Evolutionary conservation across 1,140 invertebrate species (phyloP).

Genomic region (Hylaeus volcanicus): DNA sequence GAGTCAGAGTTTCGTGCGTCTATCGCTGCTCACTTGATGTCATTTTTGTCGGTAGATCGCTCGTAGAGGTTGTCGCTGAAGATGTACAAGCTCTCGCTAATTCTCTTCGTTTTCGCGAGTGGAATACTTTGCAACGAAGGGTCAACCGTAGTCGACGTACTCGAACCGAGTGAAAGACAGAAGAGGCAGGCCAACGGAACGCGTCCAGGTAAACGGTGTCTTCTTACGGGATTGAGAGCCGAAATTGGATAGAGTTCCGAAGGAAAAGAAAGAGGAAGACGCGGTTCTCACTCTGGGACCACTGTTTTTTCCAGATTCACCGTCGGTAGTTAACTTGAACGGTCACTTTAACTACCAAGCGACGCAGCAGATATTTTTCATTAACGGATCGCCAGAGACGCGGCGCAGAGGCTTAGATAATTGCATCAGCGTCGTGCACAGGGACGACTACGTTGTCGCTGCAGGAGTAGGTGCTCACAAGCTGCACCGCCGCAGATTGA

Average conservation of each 20-base stretch:
- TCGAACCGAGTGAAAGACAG: too few species aligned
- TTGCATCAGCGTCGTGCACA: background rate
- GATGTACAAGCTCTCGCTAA: background rate
- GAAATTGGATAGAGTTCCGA: too few species aligned
- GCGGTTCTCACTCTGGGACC: background rate
- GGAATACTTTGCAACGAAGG: background rate
- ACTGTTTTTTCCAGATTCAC: background rate
- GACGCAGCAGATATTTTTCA: slow-evolving; percentile 19
- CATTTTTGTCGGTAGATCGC: background rate
- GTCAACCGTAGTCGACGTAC: too few species aligned
- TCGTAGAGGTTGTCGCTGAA: background rate
- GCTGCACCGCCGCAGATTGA: slow-evolving; percentile 11
- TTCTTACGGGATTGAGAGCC: too few species aligned
- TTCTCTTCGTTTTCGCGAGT: background rate
- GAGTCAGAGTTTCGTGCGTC: too few species aligned
- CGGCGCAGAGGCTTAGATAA: background rate
- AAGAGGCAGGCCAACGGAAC: too few species aligned
- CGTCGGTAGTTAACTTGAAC: background rate
- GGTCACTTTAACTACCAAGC: slow-evolving; percentile 9
- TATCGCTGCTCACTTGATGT: too few species aligned
- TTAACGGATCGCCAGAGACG: background rate
- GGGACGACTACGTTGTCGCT: slow-evolving; percentile 4
- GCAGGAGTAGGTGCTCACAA: slow-evolving; percentile 24
- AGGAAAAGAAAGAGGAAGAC: too few species aligned
- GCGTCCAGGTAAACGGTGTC: too few species aligned